phyloP scores from a whole-genome alignment of 2,113 vertebrate species.

The Nycticryphes semicollaris region DNA sequence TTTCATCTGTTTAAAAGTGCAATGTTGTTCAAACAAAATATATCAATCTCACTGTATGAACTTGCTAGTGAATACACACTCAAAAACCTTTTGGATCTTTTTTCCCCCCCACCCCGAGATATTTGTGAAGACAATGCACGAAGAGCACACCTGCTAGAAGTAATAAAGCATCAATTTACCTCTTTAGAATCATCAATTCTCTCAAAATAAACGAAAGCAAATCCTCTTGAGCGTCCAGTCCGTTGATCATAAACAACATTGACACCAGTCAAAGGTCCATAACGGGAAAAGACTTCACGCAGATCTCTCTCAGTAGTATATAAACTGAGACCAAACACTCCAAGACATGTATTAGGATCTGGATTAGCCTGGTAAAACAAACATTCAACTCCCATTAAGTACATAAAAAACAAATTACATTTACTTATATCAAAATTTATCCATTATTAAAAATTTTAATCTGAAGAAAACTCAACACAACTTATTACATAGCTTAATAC shows the following conservation, averaged over 20 bases:
- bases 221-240: slow-evolving; percentile 90
- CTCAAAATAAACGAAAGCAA: slow-evolving; percentile 94
- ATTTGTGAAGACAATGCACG: background rate
- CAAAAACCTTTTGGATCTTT: background rate
- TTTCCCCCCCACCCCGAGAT: background rate
- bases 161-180: slow-evolving; percentile 71
- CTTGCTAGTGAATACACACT: background rate
- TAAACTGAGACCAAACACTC: slow-evolving; percentile 93
- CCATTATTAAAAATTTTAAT: background rate
- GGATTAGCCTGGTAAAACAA: slow-evolving; percentile 86
- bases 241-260: slow-evolving; percentile 95
- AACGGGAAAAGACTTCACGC: slow-evolving; percentile 93
- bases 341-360: slow-evolving; percentile 91
- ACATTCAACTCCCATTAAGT: background rate
- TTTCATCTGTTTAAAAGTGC: background rate
- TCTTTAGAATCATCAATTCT: slow-evolving; percentile 93
- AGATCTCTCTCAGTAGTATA: slow-evolving; percentile 93
- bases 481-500: background rate
- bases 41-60: background rate
- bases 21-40: background rate
- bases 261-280: slow-evolving; percentile 89
- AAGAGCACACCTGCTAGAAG: background rate
- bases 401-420: background rate
- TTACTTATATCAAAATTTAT: background rate
- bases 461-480: background rate